Evolutionary conservation across 2,797 vertebrate genomes (phyloP).

Genomic region (Poeciliopsis infans): DNA sequence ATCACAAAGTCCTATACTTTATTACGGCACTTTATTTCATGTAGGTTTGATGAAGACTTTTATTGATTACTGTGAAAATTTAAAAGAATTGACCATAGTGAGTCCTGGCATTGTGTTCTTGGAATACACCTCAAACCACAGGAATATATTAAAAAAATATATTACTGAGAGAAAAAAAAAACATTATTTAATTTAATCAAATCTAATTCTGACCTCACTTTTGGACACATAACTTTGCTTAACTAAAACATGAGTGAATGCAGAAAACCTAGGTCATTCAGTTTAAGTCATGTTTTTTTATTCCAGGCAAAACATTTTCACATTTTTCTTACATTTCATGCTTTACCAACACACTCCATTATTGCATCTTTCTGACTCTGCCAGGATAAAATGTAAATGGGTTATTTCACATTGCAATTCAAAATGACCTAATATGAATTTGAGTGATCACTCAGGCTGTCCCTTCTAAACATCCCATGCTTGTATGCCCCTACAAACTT

Average conservation of each 20-base stretch:
- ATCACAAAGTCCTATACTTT: neutral
- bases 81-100: neutral
- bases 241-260: constrained; percentile 4
- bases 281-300: neutral
- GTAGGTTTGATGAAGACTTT: neutral
- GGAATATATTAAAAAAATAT: neutral
- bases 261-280: neutral
- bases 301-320: neutral
- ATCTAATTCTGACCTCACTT: neutral
- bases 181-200: constrained; percentile 4
- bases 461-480: constrained; percentile 5
- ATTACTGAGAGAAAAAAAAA: neutral
- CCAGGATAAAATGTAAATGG: neutral
- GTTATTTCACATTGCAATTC: constrained; percentile 4
- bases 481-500: constrained; percentile 19
- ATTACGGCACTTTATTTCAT: neutral
- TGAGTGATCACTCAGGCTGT: neutral
- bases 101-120: neutral
- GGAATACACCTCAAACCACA: neutral
- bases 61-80: neutral
- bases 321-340: neutral
- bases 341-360: constrained; percentile 5
- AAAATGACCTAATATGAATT: neutral
- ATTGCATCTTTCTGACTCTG: constrained; percentile 1
- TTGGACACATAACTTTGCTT: constrained; percentile 1